Percentiles rank a stretch among this genome's conserved stretches.
phyloP scores from a whole-genome alignment of 2,797 vertebrate genomes.

The Taeniopygia guttata region DNA sequence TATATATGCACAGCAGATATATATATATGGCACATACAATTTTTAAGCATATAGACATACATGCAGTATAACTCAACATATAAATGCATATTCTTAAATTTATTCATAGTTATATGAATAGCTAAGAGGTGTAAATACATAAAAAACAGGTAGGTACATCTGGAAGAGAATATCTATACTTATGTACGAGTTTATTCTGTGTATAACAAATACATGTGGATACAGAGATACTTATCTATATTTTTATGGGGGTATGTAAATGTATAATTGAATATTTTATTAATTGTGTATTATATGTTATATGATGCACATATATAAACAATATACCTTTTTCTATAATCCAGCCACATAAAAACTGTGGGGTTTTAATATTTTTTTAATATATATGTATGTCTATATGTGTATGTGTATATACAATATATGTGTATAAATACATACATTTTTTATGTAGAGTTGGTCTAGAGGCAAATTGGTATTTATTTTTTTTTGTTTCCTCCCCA shows the following conservation, averaged over 20 bases:
- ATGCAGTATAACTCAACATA: accelerated
- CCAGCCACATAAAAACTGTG: accelerated
- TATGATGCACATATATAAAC: neutral
- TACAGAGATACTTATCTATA: accelerated
- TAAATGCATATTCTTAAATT: accelerated
- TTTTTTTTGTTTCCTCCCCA: neutral
- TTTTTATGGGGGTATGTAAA: neutral
- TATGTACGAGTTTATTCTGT: neutral
- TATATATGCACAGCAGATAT: too few relatives aligned
- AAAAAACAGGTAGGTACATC: neutral
- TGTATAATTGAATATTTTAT: too few relatives aligned
- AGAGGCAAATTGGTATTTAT: neutral
- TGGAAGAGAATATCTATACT: accelerated
- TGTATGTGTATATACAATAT: accelerated
- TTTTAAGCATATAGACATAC: accelerated
- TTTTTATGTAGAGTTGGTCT: too few relatives aligned
- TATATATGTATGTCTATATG: accelerated
- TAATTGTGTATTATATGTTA: accelerated
- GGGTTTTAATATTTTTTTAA: too few relatives aligned
- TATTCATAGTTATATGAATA: neutral
- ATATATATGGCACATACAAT: too few relatives aligned
- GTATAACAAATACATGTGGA: accelerated
- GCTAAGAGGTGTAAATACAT: accelerated
- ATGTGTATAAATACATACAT: accelerated
- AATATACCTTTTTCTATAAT: accelerated